Conservation (phyloP, 37 sponge, comb jelly and placozoan species). For the Lycopodina hypogea region DNA sequence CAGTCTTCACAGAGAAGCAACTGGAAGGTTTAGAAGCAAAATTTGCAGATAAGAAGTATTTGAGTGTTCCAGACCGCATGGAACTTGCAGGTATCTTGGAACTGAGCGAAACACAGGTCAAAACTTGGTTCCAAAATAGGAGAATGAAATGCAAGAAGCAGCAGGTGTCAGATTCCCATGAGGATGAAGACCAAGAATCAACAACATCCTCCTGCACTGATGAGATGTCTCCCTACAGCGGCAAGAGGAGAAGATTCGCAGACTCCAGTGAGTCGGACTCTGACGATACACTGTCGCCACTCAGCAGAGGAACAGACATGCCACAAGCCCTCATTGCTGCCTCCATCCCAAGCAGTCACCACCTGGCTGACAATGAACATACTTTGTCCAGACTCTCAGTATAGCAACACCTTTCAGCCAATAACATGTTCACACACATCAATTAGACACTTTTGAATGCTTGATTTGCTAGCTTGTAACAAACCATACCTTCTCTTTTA, state of each 20-base stretch:
- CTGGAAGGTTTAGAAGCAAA: slow-evolving; percentile 88
- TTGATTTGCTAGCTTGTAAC: too few relatives aligned
- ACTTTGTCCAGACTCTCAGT: neutral
- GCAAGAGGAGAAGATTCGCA: slow-evolving; percentile 21
- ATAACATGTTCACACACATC: too few relatives aligned
- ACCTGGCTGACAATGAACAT: neutral
- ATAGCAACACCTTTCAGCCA: neutral
- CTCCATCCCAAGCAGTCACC: neutral
- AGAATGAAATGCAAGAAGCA: slow-evolving; percentile 94
- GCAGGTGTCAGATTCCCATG: slow-evolving; percentile 30
- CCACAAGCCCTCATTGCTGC: neutral
- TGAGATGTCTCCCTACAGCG: slow-evolving; percentile 1
- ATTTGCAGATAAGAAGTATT: slow-evolving; percentile 90
- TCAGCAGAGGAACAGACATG: neutral
- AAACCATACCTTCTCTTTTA: too few relatives aligned
- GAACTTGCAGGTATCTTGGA: slow-evolving; percentile 81
- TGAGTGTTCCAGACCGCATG: slow-evolving; percentile 92
- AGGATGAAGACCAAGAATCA: neutral
- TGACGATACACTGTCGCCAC: slow-evolving; percentile 1
- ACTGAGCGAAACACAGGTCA: slow-evolving; percentile 94
- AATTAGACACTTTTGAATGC: too few relatives aligned
- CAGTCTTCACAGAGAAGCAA: slow-evolving; percentile 94
- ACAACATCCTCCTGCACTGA: neutral
- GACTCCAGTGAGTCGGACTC: slow-evolving; percentile 24
- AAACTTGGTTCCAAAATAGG: slow-evolving; percentile 96